Percentiles rank a stretch among this genome's conserved stretches.
These are phyloP conservation scores for Drosophila prolongata DNA, from an alignment of 2,888 invertebrate species.

Conservation along the genomic window DNA sequence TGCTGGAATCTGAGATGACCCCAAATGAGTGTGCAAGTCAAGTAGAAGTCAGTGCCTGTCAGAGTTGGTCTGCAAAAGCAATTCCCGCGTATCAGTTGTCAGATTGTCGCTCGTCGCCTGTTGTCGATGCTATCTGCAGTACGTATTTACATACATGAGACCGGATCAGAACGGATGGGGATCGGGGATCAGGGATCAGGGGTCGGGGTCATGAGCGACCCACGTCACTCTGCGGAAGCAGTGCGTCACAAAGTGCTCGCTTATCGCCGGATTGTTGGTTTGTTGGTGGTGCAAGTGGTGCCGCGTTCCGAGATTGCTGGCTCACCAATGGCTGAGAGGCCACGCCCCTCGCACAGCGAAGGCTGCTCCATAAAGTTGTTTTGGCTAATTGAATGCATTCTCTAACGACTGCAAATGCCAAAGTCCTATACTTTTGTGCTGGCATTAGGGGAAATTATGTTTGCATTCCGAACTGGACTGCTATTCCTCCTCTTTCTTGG, in stretches of 20 bases:
- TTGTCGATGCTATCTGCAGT: slow-evolving; percentile 21
- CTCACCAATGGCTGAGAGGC: slow-evolving; percentile 20
- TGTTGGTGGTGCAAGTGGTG: slow-evolving; percentile 16
- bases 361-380: slow-evolving; percentile 12
- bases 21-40: slow-evolving; percentile 26
- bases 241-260: slow-evolving; percentile 39
- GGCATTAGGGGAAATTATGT: slow-evolving; percentile 38
- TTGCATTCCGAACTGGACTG: slow-evolving; percentile 17
- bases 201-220: slow-evolving; percentile 22
- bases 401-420: slow-evolving; percentile 32
- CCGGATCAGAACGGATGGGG: slow-evolving; percentile 4
- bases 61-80: slow-evolving; percentile 33
- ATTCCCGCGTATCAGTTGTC: slow-evolving; percentile 40
- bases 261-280: slow-evolving; percentile 23
- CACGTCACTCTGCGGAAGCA: slow-evolving; percentile 39
- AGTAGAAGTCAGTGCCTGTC: slow-evolving; percentile 30
- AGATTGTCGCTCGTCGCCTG: slow-evolving; percentile 26
- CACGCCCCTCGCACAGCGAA: slow-evolving; percentile 16
- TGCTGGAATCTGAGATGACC: neutral
- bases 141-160: slow-evolving; percentile 5
- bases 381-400: slow-evolving; percentile 46
- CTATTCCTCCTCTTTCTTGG: slow-evolving; percentile 3
- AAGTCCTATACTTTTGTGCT: slow-evolving; percentile 2
- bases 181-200: slow-evolving; percentile 3
- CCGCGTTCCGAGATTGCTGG: slow-evolving; percentile 9